These are phyloP conservation scores for Porites divaricata DNA, from an alignment of 92 coral and sea anemone species.

Conservation along the genomic window DNA sequence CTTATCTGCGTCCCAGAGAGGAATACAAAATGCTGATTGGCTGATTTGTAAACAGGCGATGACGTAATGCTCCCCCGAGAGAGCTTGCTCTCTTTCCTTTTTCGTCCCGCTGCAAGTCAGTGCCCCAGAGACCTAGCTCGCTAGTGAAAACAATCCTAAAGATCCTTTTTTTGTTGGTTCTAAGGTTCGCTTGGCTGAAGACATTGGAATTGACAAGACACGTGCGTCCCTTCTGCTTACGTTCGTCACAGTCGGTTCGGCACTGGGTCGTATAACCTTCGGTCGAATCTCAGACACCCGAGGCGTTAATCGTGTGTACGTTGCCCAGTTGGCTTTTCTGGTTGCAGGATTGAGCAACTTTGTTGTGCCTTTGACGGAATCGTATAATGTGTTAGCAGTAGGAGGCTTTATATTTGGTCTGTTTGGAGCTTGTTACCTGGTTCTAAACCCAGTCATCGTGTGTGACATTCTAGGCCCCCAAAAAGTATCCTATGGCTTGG, in stretches of 20 bases:
- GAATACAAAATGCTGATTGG: too few species aligned
- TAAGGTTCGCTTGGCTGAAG: conserved; percentile 80
- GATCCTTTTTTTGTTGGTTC: not conserved
- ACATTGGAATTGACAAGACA: conserved; percentile 55
- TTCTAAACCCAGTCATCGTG: conserved; percentile 61
- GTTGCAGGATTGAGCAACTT: conserved; percentile 60
- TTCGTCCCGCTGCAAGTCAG: too few species aligned
- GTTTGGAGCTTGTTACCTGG: conserved; percentile 72
- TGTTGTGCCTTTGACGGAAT: conserved; percentile 65
- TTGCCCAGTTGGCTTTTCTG: conserved; percentile 69
- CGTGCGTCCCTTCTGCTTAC: conserved; percentile 74
- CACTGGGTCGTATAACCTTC: conserved; percentile 75
- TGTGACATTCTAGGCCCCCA: conserved; percentile 74
- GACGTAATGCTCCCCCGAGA: too few species aligned
- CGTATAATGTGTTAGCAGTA: conserved; percentile 49
- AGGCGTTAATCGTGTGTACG: conserved; percentile 65
- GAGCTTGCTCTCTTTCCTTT: too few species aligned
- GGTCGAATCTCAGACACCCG: conserved; percentile 73
- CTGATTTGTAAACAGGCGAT: too few species aligned
- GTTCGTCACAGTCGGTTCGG: conserved; percentile 70
- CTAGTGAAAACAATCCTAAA: too few species aligned
- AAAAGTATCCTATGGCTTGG: conserved; percentile 67
- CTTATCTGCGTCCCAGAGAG: too few species aligned
- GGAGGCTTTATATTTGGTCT: conserved; percentile 66
- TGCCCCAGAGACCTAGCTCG: too few species aligned